Evolutionary conservation across 2,888 invertebrate species (phyloP), one percentile per base, ranked within the genome.

Genomic region (Oasisia sp.): DNA sequence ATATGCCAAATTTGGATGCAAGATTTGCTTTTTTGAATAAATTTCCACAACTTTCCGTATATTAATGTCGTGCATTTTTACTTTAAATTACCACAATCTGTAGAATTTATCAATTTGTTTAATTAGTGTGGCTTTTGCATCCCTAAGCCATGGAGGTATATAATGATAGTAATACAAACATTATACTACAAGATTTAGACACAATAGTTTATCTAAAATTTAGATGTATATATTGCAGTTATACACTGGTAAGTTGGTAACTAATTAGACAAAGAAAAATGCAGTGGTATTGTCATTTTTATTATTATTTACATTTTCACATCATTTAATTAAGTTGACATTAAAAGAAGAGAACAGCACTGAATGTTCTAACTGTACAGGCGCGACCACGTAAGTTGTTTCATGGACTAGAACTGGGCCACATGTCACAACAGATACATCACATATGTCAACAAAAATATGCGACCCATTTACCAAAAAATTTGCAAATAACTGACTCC

Each of bases 271-370:
- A 74, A 19, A 74, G 74, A 74, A 74, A 74, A 19, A 74, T 7
- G 27, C 7, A 27, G 27, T 14, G 27, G 74, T 74, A 74, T 19
- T 74, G 27, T 74, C 74, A 74, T 19, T 74, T 74, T 74, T 27
- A 74, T 27, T 74, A 74, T 74, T 74, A 74, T 74, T 74, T 74
- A 74, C 74, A 74, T 74, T 74, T 74, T 74, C 74, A 74, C 74
- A 74, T 19, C n/a, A n/a, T 27, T 74, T 2, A 74, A 74, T 74
- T 74, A 74, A 74, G 74, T 19, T 27, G 19, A 74, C 74, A 74
- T 74, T 74, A 74, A 74, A 74, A 74, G 19, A 74, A 74, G 19
- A 27, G 27, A 74, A 74, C 74, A 19, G 19, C 74, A 74, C 74
- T 74, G 14, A 19, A 19, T 74, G 14, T 8, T 27, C n/a, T 27